A percentile compares a stretch with the other conserved stretches of the same genome.
Conservation (phyloP, 1,140 invertebrate species). For the Drosophila sp. region DNA sequence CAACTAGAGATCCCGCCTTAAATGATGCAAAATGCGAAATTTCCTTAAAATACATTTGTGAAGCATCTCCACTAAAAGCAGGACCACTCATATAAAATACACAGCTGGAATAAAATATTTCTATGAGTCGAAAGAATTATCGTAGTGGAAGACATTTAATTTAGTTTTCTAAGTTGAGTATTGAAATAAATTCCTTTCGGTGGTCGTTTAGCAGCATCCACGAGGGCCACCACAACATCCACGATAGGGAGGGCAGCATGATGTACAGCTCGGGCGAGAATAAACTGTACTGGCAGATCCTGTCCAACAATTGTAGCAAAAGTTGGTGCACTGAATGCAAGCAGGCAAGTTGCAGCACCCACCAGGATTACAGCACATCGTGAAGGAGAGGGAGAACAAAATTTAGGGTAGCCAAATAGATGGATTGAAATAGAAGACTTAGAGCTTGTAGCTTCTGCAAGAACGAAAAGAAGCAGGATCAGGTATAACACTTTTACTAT, state of each 20-base stretch:
- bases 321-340: slow-evolving; percentile 61
- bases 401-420: background rate
- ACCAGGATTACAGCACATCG: slow-evolving; percentile 66
- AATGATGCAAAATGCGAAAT: background rate
- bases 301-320: slow-evolving; percentile 67
- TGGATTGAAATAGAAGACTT: background rate
- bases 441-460: background rate
- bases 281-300: slow-evolving; percentile 32
- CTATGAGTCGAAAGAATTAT: too few species aligned
- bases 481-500: background rate
- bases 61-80: slow-evolving; percentile 85
- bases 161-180: background rate
- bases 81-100: background rate
- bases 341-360: slow-evolving; percentile 56
- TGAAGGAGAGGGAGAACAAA: slow-evolving; percentile 16
- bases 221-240: slow-evolving; percentile 44
- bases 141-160: background rate
- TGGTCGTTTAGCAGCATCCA: slow-evolving; percentile 35
- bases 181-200: background rate
- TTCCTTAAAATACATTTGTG: slow-evolving; percentile 78
- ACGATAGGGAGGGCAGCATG: slow-evolving; percentile 40
- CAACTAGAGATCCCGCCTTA: background rate
- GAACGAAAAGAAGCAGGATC: background rate
- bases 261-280: slow-evolving; percentile 38
- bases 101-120: too few species aligned